Percentiles rank a stretch among this genome's conserved stretches.
These are phyloP conservation scores for Craniophora ligustri DNA, from an alignment of 2,888 invertebrate species.

Conservation along the genomic window DNA sequence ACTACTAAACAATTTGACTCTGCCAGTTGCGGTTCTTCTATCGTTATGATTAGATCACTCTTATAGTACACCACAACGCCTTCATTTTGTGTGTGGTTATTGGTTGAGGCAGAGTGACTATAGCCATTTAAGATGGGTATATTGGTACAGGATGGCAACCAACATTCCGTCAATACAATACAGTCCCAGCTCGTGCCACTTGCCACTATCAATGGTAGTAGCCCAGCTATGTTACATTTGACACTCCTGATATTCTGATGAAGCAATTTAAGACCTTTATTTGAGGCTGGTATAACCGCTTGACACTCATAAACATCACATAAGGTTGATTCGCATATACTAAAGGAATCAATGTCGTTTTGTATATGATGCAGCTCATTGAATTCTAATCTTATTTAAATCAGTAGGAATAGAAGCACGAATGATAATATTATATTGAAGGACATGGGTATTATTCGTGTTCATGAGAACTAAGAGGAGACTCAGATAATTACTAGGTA, in stretches of 20 bases:
- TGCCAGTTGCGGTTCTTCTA: conserved; percentile 3
- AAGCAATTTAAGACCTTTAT: conserved; percentile 5
- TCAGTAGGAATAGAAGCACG: not conserved
- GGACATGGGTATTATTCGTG: not conserved
- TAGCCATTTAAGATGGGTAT: conserved; percentile 8
- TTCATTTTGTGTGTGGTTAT: conserved; percentile 12
- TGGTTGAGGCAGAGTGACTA: conserved; percentile 1
- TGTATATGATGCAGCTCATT: conserved; percentile 13
- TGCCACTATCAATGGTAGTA: not conserved
- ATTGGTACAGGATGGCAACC: conserved; percentile 1
- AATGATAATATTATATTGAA: not conserved
- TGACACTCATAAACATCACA: conserved; percentile 8
- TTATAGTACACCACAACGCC: conserved; percentile 1
- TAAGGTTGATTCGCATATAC: not conserved
- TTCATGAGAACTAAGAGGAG: not conserved
- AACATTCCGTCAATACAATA: conserved; percentile 11
- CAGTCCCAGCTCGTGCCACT: conserved; percentile 5
- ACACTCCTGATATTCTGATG: conserved; percentile 18
- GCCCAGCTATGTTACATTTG: not conserved
- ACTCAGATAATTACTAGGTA: not conserved
- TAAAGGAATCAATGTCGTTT: conserved; percentile 7
- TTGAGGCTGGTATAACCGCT: not conserved
- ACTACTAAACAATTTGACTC: conserved; percentile 4
- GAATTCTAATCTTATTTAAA: conserved; percentile 3
- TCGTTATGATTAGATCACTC: not conserved